These are phyloP conservation scores for Plutella xylostella DNA, from an alignment of 2,888 invertebrate species.

Conservation along the genomic window DNA sequence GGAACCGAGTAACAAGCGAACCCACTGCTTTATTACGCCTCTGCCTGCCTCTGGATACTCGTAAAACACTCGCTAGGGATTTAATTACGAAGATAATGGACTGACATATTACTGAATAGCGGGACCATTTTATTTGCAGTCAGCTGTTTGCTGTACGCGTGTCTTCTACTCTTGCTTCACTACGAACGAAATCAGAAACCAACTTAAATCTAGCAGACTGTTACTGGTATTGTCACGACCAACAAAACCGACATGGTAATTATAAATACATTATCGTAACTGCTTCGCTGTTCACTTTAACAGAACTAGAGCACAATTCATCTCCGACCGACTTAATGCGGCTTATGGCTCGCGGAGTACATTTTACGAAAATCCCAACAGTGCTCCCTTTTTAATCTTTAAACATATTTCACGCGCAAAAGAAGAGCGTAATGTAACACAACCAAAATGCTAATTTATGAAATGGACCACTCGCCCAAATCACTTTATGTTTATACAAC, in stretches of 20 bases:
- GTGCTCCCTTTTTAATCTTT: constrained; percentile 31
- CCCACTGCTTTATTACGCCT: constrained; percentile 24
- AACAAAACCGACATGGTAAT: constrained; percentile 47
- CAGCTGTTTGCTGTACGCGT: constrained; percentile 22
- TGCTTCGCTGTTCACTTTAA: constrained; percentile 40
- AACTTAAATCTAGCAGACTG: constrained; percentile 13
- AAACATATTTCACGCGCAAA: constrained; percentile 26
- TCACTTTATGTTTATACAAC: constrained; percentile 31
- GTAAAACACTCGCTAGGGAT: constrained; percentile 37
- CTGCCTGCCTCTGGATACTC: constrained; percentile 26
- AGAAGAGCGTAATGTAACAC: constrained; percentile 21
- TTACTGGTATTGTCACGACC: constrained; percentile 36
- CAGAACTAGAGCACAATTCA: constrained; percentile 35
- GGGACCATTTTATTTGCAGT: constrained; percentile 25
- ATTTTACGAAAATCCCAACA: constrained; percentile 26
- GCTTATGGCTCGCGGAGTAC: constrained; percentile 25
- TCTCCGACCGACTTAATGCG: constrained; percentile 30
- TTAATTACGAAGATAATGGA: constrained; percentile 41
- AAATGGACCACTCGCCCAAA: constrained; percentile 39
- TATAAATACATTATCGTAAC: constrained; percentile 62
- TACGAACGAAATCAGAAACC: constrained; percentile 1
- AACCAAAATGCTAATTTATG: constrained; percentile 38
- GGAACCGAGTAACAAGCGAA: constrained; percentile 33
- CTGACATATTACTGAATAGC: constrained; percentile 24
- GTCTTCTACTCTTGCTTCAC: constrained; percentile 18